Percentiles rank a stretch among this genome's conserved stretches.
phyloP scores from a whole-genome alignment of 2,888 invertebrate genomes.

The Caenorhabditis zanzibari region DNA sequence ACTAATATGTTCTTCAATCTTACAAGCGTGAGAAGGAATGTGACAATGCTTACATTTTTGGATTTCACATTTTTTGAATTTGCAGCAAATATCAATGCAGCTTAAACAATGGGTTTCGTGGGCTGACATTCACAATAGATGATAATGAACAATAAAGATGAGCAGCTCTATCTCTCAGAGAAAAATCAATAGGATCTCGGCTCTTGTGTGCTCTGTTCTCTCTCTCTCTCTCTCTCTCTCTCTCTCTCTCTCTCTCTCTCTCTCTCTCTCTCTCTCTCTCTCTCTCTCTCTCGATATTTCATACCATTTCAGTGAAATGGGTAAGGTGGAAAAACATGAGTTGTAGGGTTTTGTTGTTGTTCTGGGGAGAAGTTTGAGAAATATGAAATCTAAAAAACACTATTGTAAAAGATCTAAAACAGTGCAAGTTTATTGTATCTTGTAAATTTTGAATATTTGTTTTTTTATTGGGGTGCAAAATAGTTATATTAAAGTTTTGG shows the following conservation, averaged over 20 bases:
- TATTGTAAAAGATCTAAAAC: too few relatives aligned
- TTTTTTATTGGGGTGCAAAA: too few relatives aligned
- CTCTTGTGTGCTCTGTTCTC: not conserved
- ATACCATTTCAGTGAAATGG: too few relatives aligned
- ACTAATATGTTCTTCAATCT: conserved; percentile 57
- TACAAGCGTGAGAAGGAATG: conserved; percentile 55
- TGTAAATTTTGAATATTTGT: too few relatives aligned
- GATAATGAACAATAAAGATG: not conserved
- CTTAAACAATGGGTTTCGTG: conserved; percentile 27
- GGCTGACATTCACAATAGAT: not conserved
- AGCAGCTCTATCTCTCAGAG: not conserved
- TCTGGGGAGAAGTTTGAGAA: too few relatives aligned
- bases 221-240: not conserved
- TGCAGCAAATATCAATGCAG: conserved; percentile 14
- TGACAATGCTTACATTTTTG: conserved; percentile 46
- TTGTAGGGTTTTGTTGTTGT: too few relatives aligned
- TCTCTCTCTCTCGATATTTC: too few relatives aligned
- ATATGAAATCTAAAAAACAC: too few relatives aligned
- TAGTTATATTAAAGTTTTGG: too few relatives aligned
- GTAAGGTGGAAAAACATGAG: not conserved
- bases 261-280: too few relatives aligned
- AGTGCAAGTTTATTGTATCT: too few relatives aligned
- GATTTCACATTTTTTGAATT: conserved; percentile 12
- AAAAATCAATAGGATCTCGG: not conserved
- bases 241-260: too few relatives aligned